A percentile compares a stretch with the other conserved stretches of the same genome.
Evolutionary conservation across 2,888 invertebrate species (phyloP).

Genomic region (Watsonalla cultraria): DNA sequence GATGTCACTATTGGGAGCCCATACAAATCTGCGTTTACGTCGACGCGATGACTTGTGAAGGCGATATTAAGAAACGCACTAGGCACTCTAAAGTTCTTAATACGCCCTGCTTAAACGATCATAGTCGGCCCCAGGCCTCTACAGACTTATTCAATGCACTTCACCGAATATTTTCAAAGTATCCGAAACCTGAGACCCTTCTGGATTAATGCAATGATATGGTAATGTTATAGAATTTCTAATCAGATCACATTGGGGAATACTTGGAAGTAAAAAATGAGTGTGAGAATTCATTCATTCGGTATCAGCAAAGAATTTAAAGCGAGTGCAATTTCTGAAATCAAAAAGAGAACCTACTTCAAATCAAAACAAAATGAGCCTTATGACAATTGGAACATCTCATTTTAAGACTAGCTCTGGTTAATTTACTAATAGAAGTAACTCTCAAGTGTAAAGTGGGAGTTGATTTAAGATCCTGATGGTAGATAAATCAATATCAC

Average conservation of each 20-base stretch:
- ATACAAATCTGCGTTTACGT: too few species aligned
- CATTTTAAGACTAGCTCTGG: too few species aligned
- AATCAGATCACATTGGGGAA: neutral
- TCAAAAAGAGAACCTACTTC: too few species aligned
- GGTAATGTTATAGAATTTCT: neutral
- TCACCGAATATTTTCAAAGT: constrained; percentile 37
- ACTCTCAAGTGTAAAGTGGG: neutral
- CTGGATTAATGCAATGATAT: neutral
- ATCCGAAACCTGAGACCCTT: constrained; percentile 7
- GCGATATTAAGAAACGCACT: too few species aligned
- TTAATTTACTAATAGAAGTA: too few species aligned
- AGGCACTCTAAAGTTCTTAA: too few species aligned
- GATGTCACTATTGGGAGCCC: too few species aligned
- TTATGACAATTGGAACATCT: too few species aligned
- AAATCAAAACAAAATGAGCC: too few species aligned
- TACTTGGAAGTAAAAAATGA: neutral
- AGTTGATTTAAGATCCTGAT: neutral
- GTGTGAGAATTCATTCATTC: neutral
- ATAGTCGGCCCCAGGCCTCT: too few species aligned
- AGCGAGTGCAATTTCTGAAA: constrained; percentile 1
- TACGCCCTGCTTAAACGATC: too few species aligned
- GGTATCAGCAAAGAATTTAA: constrained; percentile 1
- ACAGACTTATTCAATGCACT: constrained; percentile 20
- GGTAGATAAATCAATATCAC: neutral
- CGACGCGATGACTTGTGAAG: too few species aligned